A percentile compares a stretch with the other conserved stretches of the same genome.
phyloP scores from a whole-genome alignment of 2,888 invertebrate species.

The Tipula confusa region DNA sequence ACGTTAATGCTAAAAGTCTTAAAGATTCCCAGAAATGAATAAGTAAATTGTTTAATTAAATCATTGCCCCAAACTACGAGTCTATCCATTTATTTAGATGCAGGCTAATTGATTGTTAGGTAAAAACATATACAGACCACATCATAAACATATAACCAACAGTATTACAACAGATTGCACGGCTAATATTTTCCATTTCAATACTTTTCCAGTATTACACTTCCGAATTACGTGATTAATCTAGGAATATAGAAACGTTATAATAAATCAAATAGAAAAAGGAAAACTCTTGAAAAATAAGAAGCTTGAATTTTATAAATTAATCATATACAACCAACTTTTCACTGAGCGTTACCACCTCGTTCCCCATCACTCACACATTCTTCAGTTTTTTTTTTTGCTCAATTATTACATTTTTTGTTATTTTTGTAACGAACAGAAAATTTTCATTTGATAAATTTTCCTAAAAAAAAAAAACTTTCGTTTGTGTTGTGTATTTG shows the following conservation, averaged over 20 bases:
- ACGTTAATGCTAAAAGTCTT: too few relatives aligned
- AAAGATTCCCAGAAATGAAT: too few relatives aligned
- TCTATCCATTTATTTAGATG: too few relatives aligned
- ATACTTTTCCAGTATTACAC: background rate
- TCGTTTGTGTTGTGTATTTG: background rate
- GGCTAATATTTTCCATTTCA: too few relatives aligned
- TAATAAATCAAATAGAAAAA: background rate
- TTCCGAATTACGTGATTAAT: background rate
- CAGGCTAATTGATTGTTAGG: too few relatives aligned
- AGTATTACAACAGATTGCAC: too few relatives aligned
- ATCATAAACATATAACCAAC: too few relatives aligned
- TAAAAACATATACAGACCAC: too few relatives aligned
- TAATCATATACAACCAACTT: background rate
- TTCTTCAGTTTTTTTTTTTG: background rate
- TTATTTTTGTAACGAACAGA: background rate
- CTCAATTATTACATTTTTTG: background rate
- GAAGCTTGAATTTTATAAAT: background rate
- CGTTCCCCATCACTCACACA: background rate
- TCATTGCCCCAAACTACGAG: too few relatives aligned
- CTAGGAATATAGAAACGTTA: background rate
- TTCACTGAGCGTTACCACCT: background rate
- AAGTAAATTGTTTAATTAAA: too few relatives aligned
- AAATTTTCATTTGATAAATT: background rate
- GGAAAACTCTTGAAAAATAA: background rate
- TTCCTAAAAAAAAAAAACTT: background rate